phyloP scores from a whole-genome alignment of 2,888 invertebrate species.

The Cyclophora punctaria region DNA sequence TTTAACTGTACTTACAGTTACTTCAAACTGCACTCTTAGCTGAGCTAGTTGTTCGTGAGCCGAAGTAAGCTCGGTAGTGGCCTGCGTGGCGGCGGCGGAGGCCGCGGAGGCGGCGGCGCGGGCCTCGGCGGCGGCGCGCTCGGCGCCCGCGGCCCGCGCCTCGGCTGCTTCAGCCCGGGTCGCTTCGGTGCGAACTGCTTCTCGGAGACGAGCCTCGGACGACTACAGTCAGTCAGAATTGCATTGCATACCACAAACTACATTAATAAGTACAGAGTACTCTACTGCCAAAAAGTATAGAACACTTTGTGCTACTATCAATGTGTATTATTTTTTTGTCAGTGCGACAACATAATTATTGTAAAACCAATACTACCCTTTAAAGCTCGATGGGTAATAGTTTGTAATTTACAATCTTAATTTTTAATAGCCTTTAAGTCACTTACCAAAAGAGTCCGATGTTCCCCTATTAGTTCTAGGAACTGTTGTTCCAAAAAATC shows the following conservation, averaged over 20 bases:
- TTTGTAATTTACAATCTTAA: too few species aligned
- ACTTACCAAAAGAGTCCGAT: slow-evolving; percentile 48
- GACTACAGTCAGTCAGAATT: slow-evolving; percentile 24
- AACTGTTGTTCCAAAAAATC: slow-evolving; percentile 55
- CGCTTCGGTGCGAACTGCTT: slow-evolving; percentile 43
- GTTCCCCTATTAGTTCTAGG: slow-evolving; percentile 50
- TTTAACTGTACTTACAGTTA: slow-evolving; percentile 32
- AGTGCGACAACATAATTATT: too few species aligned
- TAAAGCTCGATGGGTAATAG: too few species aligned
- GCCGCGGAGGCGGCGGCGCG: slow-evolving; percentile 51
- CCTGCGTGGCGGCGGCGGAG: slow-evolving; percentile 45
- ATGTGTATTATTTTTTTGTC: too few species aligned
- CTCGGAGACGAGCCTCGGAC: slow-evolving; percentile 50
- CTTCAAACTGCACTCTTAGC: slow-evolving; percentile 47
- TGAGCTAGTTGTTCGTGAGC: slow-evolving; percentile 44
- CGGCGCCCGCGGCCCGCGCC: slow-evolving; percentile 40
- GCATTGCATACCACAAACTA: too few species aligned
- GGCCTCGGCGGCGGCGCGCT: slow-evolving; percentile 44
- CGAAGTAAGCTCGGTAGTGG: slow-evolving; percentile 38
- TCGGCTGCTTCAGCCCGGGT: slow-evolving; percentile 55
- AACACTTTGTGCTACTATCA: too few species aligned
- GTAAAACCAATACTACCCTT: too few species aligned
- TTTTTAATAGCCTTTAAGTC: background rate
- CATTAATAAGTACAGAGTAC: too few species aligned
- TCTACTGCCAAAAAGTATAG: too few species aligned